Evolutionary conservation across 2,797 vertebrate genomes (phyloP).

Genomic region (Artibeus jamaicensis): DNA sequence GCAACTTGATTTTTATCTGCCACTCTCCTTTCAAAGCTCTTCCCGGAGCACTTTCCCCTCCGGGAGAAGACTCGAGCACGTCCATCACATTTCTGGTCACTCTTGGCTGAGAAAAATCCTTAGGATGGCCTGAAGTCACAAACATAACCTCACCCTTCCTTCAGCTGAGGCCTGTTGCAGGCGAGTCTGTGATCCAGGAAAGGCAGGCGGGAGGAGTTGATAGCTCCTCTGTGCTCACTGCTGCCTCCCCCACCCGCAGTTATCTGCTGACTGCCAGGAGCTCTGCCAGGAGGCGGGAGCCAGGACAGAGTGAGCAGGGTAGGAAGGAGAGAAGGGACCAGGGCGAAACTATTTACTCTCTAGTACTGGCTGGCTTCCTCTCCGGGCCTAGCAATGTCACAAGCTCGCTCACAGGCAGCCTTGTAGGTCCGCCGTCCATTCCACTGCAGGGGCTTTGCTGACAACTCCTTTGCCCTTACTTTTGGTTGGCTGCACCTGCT

Average conservation of each 20-base stretch:
- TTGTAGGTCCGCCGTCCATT: accelerated
- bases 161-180: neutral
- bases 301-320: neutral
- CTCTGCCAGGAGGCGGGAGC: neutral
- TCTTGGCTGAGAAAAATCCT: neutral
- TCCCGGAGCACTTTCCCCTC: neutral
- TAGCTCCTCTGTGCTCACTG: neutral
- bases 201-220: neutral
- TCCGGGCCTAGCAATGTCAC: neutral
- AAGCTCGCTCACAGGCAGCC: neutral
- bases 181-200: neutral
- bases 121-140: neutral
- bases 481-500: neutral
- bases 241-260: neutral
- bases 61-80: neutral
- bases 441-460: neutral
- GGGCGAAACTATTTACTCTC: neutral
- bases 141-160: neutral
- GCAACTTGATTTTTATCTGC: neutral
- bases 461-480: neutral
- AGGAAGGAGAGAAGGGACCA: neutral
- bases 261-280: neutral
- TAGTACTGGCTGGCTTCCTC: neutral
- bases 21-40: neutral
- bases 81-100: neutral